Percentiles rank a stretch among this genome's conserved stretches.
Conservation (phyloP, 2,888 invertebrate genomes). For the Ligdia adustata region DNA sequence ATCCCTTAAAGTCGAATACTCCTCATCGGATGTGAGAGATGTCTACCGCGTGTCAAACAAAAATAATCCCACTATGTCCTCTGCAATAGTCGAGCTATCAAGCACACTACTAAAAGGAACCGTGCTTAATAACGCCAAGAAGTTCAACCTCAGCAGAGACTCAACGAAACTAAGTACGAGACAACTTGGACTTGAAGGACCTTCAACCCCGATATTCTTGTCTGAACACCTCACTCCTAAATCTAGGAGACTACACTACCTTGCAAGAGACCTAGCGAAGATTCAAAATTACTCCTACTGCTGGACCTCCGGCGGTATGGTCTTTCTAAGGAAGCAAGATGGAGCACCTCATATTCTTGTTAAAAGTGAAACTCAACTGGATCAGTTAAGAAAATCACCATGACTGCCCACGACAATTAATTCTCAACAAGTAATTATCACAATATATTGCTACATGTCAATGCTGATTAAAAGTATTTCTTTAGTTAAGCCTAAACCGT, state of each 20-base stretch:
- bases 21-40: not conserved
- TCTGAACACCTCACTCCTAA: slow-evolving; percentile 1
- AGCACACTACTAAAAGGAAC: not conserved
- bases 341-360: not conserved
- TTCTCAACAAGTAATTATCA: too few relatives aligned
- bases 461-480: too few relatives aligned
- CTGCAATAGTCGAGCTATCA: not conserved
- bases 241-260: not conserved
- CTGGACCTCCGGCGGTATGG: slow-evolving; percentile 2
- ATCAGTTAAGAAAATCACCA: not conserved
- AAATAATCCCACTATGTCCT: not conserved
- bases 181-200: not conserved
- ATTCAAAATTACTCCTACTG: slow-evolving; percentile 1
- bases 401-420: not conserved
- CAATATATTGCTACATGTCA: too few relatives aligned
- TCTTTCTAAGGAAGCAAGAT: slow-evolving; percentile 2
- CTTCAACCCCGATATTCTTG: not conserved
- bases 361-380: slow-evolving; percentile 1
- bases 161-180: not conserved
- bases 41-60: not conserved
- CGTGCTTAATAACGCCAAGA: not conserved
- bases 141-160: not conserved
- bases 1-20: not conserved
- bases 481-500: too few relatives aligned
- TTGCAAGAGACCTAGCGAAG: not conserved